These are phyloP conservation scores for Microcebus ravelobensis DNA, from an alignment of 2,113 vertebrate species.

Conservation along the genomic window DNA sequence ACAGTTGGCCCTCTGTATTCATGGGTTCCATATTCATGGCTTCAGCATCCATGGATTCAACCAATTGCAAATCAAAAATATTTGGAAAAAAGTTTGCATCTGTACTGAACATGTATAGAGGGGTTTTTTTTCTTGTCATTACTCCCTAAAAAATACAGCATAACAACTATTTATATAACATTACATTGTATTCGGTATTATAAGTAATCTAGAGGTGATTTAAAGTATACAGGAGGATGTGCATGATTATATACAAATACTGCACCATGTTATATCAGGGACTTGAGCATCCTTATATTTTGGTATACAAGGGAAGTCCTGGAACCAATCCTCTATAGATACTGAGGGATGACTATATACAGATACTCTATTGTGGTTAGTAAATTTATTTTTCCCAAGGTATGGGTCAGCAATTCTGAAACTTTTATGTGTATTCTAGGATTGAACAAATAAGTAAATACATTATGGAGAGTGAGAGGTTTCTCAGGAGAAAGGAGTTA, in stretches of 20 bases:
- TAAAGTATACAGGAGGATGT: not conserved
- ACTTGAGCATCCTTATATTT: not conserved
- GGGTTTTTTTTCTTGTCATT: not conserved
- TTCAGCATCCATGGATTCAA: not conserved
- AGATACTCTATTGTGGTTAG: not conserved
- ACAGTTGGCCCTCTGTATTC: not conserved
- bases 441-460: not conserved
- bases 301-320: not conserved
- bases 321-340: not conserved
- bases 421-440: not conserved
- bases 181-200: not conserved
- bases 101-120: not conserved
- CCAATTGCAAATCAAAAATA: not conserved
- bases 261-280: not conserved
- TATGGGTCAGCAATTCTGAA: not conserved
- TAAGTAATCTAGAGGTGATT: not conserved
- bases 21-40: not conserved
- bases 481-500: not conserved
- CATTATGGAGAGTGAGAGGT: not conserved
- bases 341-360: not conserved
- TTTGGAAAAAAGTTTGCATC: not conserved
- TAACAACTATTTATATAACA: not conserved
- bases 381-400: not conserved
- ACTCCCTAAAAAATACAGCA: not conserved
- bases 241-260: not conserved